These are phyloP conservation scores for Alligator mississippiensis DNA, from an alignment of 2,113 vertebrate species.

Conservation along the genomic window DNA sequence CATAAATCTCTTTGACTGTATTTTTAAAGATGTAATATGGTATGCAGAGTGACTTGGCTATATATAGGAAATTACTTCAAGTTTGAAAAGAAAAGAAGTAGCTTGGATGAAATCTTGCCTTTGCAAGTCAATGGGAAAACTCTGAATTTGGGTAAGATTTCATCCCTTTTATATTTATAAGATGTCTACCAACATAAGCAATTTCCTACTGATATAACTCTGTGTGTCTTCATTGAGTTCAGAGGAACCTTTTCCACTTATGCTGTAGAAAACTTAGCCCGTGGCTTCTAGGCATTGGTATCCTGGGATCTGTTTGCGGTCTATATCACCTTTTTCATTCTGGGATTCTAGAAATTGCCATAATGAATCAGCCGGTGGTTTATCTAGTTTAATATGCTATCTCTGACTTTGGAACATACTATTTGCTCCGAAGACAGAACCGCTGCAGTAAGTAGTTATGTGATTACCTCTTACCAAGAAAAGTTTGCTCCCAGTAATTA, in stretches of 20 bases:
- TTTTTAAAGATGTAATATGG: neutral
- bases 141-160: neutral
- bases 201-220: neutral
- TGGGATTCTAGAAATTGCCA: neutral
- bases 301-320: neutral
- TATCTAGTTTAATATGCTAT: neutral
- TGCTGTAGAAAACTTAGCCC: neutral
- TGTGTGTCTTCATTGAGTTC: neutral
- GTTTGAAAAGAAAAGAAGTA: neutral
- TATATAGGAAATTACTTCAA: neutral
- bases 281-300: neutral
- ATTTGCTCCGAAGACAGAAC: neutral
- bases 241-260: neutral
- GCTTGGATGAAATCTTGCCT: neutral
- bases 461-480: neutral
- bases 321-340: neutral
- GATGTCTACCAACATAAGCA: neutral
- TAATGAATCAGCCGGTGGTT: neutral
- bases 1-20: neutral
- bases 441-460: neutral
- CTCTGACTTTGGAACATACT: neutral
- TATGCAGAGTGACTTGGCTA: neutral
- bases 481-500: neutral
- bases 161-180: neutral
- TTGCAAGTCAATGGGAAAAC: neutral